Conservation (phyloP, 2,888 invertebrate genomes). For the Phengaris arion region DNA sequence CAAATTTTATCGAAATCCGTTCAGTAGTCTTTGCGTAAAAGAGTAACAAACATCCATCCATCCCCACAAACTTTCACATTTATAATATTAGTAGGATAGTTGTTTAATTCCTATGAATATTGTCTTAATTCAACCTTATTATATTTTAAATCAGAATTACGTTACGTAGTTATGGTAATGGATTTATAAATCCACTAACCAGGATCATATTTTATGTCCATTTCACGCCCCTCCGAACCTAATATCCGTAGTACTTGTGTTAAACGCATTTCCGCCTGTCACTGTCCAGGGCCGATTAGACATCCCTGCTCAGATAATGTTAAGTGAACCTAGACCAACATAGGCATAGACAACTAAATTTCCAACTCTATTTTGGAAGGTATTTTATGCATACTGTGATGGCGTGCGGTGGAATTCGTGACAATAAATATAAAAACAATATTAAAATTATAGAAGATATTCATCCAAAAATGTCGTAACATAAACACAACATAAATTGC, state of each 20-base stretch:
- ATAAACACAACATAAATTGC: conserved; percentile 16
- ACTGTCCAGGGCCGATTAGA: conserved; percentile 14
- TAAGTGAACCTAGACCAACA: conserved; percentile 12
- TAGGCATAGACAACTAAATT: neutral
- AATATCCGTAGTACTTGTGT: conserved; percentile 12
- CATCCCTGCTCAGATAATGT: conserved; percentile 7
- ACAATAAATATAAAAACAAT: neutral
- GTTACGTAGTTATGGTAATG: no score
- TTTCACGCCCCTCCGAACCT: conserved; percentile 19
- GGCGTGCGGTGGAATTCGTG: neutral
- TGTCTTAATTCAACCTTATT: neutral
- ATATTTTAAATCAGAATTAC: neutral
- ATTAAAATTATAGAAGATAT: conserved; percentile 4
- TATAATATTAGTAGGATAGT: no score
- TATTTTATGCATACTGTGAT: neutral
- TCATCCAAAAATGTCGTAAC: neutral
- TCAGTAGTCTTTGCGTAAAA: no score
- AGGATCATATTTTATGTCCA: conserved; percentile 21
- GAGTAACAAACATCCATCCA: no score
- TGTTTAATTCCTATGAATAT: no score
- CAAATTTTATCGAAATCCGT: no score
- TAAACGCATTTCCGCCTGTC: conserved; percentile 21
- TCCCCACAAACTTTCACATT: no score
- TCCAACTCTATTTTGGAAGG: neutral
- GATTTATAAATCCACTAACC: conserved; percentile 12